These are phyloP conservation scores for Hucho hucho DNA, from an alignment of 2,113 vertebrate species.

Conservation along the genomic window DNA sequence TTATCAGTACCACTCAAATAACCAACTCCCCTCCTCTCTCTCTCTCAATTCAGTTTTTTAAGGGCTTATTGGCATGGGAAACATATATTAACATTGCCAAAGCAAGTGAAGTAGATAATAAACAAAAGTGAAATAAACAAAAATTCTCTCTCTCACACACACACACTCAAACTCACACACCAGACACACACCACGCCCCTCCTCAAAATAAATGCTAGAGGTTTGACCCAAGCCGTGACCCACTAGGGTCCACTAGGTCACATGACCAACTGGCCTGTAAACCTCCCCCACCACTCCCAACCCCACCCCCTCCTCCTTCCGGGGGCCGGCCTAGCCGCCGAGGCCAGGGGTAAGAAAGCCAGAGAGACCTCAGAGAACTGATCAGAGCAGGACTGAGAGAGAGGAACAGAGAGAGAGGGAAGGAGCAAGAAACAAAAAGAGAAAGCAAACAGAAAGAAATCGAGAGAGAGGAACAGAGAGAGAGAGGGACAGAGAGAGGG, in stretches of 20 bases:
- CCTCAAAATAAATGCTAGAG: conserved; percentile 10
- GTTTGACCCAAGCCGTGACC: conserved; percentile 73
- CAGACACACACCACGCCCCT: neutral
- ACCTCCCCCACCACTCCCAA: conserved; percentile 46
- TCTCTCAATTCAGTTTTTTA: no score
- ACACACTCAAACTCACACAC: neutral
- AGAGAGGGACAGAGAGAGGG: neutral
- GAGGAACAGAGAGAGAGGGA: neutral
- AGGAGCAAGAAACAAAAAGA: neutral
- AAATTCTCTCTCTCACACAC: neutral
- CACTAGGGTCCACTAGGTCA: conserved; percentile 77
- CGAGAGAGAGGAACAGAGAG: neutral
- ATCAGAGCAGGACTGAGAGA: conserved; percentile 9
- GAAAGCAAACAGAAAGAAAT: neutral
- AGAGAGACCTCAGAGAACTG: conserved; percentile 47
- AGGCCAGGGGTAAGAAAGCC: conserved; percentile 40
- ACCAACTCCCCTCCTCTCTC: conserved; percentile 63
- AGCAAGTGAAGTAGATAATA: no score
- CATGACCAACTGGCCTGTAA: conserved; percentile 75
- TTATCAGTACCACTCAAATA: conserved; percentile 76
- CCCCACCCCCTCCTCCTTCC: neutral
- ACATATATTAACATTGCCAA: no score
- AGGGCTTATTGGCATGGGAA: no score
- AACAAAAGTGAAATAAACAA: no score
- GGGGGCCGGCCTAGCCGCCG: neutral